phyloP scores from a whole-genome alignment of 2,888 invertebrate species.

The Lepas anatifera region DNA sequence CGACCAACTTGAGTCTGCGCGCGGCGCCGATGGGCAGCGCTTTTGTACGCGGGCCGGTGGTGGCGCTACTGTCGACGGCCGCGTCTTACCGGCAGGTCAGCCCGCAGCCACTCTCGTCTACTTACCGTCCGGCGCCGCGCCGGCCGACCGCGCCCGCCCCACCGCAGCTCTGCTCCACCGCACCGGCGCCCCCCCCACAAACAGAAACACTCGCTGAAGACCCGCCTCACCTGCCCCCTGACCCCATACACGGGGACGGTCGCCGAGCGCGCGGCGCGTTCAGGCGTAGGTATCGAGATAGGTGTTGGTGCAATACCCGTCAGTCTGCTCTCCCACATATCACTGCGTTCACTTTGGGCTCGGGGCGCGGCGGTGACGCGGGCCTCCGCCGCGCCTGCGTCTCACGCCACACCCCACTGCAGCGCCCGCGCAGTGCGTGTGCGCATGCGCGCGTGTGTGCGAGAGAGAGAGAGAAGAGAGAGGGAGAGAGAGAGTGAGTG shows the following conservation, averaged over 20 bases:
- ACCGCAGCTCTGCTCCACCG: not conserved
- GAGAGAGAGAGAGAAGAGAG: too few species aligned
- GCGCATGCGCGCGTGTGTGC: too few species aligned
- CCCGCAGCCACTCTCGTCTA: not conserved
- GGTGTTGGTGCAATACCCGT: slow-evolving; percentile 9
- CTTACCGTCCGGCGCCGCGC: not conserved
- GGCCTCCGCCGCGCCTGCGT: not conserved
- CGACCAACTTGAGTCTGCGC: too few species aligned
- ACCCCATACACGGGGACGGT: too few species aligned
- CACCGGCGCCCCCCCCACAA: too few species aligned
- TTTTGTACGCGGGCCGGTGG: not conserved
- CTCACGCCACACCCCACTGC: not conserved
- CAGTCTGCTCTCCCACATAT: slow-evolving; percentile 8
- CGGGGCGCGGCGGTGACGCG: not conserved
- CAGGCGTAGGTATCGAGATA: slow-evolving; percentile 1
- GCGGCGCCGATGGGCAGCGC: too few species aligned
- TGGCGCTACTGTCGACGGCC: too few species aligned
- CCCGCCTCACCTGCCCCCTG: too few species aligned
- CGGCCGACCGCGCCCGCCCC: not conserved
- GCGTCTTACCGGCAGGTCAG: not conserved
- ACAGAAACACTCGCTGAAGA: not conserved
- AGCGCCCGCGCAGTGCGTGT: too few species aligned
- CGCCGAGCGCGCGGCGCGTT: not conserved
- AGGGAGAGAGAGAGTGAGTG: too few species aligned
- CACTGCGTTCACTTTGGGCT: not conserved